Base-by-base conservation (phyloP, 1,140 invertebrate genomes). In the Charaxes varanes region DNA sequence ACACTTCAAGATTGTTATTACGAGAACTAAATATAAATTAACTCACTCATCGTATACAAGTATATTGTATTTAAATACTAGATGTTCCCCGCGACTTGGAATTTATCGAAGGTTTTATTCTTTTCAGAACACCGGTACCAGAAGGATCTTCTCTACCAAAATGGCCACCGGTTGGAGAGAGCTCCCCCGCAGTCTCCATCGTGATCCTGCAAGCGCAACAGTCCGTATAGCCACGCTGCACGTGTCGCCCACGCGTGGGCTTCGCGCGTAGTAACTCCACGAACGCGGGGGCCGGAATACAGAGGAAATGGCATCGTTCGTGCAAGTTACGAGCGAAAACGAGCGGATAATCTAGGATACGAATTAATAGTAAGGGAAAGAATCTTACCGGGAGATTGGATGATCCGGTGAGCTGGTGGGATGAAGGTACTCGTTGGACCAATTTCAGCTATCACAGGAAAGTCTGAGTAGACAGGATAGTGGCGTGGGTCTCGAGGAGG, bases 121-220 rank as follows among this genome's bases (percentile, higher is more conserved):
- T 22, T 70, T 62, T 15, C 53, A 71, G 70, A 12, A 47, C 56
- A 16, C 70, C 65, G 1, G 35, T 56, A 3, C 30, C 43, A 2
- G 49, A 60, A 6, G 44, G 23, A 0, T 62, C 61, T 6, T 6
- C 28, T 1, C 16, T 58, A 10, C 45, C 53, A 4, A 6, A 32
- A 2, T 73, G 69, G 69, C 37, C 34, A 3, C 36, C 61, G 7
- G 54, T 50, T 0, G 41, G 42, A 4, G 22, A 13, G 0, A 14
- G 45, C 23, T 34, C n/a, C 58, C 93, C 92, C 50, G 93, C 92
- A 40, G 94, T 95, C 87, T 96, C 94, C 92, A 95, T 93, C 27
- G 93, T 94, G 93, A 95, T 95, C 89, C 94, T 96, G 89, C 8
- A 83, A 81, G 26, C 18, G 6, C 24, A 23, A 16, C 22, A n/a